Percentiles rank a stretch among this genome's conserved stretches.
These are phyloP conservation scores for Cliona cf. orientalis DNA, from an alignment of 37 sponge, comb jelly and placozoan genomes.

Conservation along the genomic window DNA sequence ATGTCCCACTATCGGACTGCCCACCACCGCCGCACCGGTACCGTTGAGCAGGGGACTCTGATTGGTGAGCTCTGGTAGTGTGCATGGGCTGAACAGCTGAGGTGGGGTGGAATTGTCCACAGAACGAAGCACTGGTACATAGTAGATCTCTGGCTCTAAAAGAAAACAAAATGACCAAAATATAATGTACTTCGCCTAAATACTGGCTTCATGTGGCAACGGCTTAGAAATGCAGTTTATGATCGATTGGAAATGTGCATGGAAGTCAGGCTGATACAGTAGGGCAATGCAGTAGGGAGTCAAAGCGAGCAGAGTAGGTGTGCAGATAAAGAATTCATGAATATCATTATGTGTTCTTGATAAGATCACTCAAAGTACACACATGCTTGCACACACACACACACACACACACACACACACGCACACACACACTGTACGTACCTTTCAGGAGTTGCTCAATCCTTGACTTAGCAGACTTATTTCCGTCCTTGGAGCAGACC, in stretches of 20 bases:
- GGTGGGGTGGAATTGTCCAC: slow-evolving; percentile 89
- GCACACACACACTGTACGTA: too few relatives aligned
- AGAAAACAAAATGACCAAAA: too few relatives aligned
- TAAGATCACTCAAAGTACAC: too few relatives aligned
- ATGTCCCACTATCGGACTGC: slow-evolving; percentile 32
- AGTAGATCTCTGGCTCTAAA: slow-evolving; percentile 75
- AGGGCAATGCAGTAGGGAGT: too few relatives aligned
- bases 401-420: too few relatives aligned
- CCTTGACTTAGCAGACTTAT: neutral
- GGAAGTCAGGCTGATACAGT: neutral
- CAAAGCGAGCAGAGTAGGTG: too few relatives aligned
- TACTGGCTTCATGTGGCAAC: too few relatives aligned
- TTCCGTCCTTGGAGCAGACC: slow-evolving; percentile 23
- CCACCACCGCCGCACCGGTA: slow-evolving; percentile 27
- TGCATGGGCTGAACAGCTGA: slow-evolving; percentile 68
- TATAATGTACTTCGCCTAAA: too few relatives aligned
- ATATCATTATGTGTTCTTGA: too few relatives aligned
- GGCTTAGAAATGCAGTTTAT: too few relatives aligned
- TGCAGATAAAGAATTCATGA: too few relatives aligned
- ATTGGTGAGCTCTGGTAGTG: slow-evolving; percentile 8
- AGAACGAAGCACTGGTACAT: slow-evolving; percentile 91
- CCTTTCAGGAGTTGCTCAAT: slow-evolving; percentile 47
- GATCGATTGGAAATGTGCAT: neutral
- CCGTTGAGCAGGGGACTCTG: slow-evolving; percentile 6
- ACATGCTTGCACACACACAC: too few relatives aligned